Base-by-base conservation (phyloP, 1,140 invertebrate species). In the Micrasema minimum region DNA sequence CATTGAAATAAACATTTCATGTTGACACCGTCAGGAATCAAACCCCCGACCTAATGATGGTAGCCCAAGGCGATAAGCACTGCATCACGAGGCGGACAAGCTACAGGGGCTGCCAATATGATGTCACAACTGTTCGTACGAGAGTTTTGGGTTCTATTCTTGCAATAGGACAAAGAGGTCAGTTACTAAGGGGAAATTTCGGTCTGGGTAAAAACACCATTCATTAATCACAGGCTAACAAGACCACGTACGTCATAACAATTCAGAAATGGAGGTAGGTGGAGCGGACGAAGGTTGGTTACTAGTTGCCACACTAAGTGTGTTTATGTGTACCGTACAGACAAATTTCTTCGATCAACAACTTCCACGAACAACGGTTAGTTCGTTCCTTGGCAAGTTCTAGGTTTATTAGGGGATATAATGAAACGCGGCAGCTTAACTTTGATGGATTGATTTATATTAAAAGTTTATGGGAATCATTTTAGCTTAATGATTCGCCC, bases 221-320 rank as follows among this genome's bases (percentile, higher is more conserved):
- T 59, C 66, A 68, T 68, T 68, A 68, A 68, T 68, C 66, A 68
- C 22, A 35, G 53, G 26, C 26, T 22, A 46, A 59, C 41, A 41
- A 46, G 66, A 10, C 18, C 66, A 50, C 37, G 65, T 55, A 53
- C 50, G 66, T 68, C 66, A 68, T 68, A 68, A 59, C 66, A 59
- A 59, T 35, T 57, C 66, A 53, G 66, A 37, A 37, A 45, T 14
- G 12, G 31, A 20, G 31, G 51, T 46, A 38, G 45, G n/a, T 16
- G n/a, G n/a, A 45, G n/a, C n/a, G n/a, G n/a, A n/a, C n/a, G n/a
- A n/a, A n/a, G n/a, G n/a, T n/a, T n/a, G n/a, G n/a, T n/a, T n/a
- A n/a, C n/a, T n/a, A n/a, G n/a, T n/a, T n/a, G n/a, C n/a, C 31
- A 41, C 55, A 11, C 43, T 64, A 64, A 64, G 59, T 64, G 59